These are phyloP conservation scores for Myotis findleyi DNA, from an alignment of 2,797 vertebrate genomes.

Conservation along the genomic window DNA sequence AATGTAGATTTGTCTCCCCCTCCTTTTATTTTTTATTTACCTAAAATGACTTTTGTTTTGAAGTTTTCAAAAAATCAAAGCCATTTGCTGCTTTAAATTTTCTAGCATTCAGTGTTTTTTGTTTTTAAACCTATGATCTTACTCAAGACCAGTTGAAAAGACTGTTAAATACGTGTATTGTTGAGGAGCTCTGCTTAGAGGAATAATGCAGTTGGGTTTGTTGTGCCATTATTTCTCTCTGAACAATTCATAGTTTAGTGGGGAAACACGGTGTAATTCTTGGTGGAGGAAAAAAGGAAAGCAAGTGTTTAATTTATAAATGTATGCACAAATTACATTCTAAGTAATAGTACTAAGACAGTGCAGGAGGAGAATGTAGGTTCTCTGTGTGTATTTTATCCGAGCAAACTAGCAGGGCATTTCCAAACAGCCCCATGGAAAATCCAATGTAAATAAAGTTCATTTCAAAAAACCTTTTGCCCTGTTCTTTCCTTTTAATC, in stretches of 20 bases:
- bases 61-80: constrained; percentile 84
- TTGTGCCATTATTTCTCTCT: constrained; percentile 77
- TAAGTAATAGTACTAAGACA: constrained; percentile 53
- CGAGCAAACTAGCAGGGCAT: constrained; percentile 68
- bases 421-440: constrained; percentile 78
- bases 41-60: constrained; percentile 82
- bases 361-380: constrained; percentile 70
- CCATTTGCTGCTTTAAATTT: constrained; percentile 78
- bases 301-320: constrained; percentile 77
- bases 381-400: constrained; percentile 70
- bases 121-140: constrained; percentile 76
- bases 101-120: constrained; percentile 66
- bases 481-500: constrained; percentile 78
- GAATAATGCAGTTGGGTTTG: constrained; percentile 62
- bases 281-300: constrained; percentile 52
- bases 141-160: constrained; percentile 79
- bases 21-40: constrained; percentile 61
- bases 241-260: constrained; percentile 71
- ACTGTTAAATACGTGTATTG: constrained; percentile 79
- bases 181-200: constrained; percentile 77
- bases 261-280: constrained; percentile 67
- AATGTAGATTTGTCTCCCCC: constrained; percentile 77
- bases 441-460: constrained; percentile 79
- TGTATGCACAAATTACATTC: constrained; percentile 69
- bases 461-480: constrained; percentile 78